phyloP scores from a whole-genome alignment of 1,140 invertebrate genomes.

The Pygmarrhopalites habei region DNA sequence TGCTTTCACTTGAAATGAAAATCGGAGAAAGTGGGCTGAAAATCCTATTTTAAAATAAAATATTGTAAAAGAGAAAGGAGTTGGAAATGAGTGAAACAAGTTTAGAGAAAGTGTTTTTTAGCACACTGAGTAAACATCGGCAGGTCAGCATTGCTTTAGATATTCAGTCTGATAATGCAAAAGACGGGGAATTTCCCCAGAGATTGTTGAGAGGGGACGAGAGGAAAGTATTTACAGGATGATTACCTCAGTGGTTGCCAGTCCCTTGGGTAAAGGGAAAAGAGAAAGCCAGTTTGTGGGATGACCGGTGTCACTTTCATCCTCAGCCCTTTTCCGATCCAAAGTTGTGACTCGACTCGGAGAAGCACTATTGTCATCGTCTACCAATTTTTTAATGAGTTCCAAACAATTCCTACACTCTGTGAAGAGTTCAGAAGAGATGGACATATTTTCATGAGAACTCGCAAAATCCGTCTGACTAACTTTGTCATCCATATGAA shows the following conservation, averaged over 20 bases:
- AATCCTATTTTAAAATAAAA: too few relatives aligned
- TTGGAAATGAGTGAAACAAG: too few relatives aligned
- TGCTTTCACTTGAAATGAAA: too few relatives aligned
- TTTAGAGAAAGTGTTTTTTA: too few relatives aligned
- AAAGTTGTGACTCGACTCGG: conserved; percentile 7
- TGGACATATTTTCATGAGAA: conserved; percentile 33
- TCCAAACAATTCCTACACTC: conserved; percentile 38
- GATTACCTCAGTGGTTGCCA: conserved; percentile 34
- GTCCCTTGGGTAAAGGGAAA: conserved; percentile 33
- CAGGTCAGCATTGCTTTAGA: too few relatives aligned
- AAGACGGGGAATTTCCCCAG: too few relatives aligned
- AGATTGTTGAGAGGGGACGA: too few relatives aligned
- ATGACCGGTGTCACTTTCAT: conserved; percentile 15
- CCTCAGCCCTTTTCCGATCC: conserved; percentile 12
- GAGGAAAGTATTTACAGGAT: too few relatives aligned
- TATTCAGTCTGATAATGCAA: too few relatives aligned
- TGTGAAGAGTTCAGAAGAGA: conserved; percentile 34
- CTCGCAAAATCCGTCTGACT: conserved; percentile 37
- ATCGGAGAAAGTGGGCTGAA: too few relatives aligned
- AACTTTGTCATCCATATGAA: conserved; percentile 36
- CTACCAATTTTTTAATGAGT: conserved; percentile 34
- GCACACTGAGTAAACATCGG: too few relatives aligned
- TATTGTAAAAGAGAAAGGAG: too few relatives aligned
- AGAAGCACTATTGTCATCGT: conserved; percentile 6
- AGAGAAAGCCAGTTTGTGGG: conserved; percentile 34